Evolutionary conservation across 2,888 invertebrate species (phyloP), one percentile per base, ranked within the genome.

Genomic region (Tyria jacobaeae): DNA sequence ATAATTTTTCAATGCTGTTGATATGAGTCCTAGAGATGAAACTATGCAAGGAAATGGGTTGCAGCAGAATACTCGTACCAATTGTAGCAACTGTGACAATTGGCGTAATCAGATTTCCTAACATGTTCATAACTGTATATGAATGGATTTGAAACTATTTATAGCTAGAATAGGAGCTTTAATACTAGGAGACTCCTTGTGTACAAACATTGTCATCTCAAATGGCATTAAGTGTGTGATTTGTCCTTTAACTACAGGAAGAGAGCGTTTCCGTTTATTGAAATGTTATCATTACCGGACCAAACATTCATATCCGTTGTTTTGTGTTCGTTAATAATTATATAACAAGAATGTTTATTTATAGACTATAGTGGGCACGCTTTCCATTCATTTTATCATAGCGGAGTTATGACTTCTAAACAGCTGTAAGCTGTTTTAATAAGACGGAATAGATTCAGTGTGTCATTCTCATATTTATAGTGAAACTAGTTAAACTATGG

Each of bases 121-220:
- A 83, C 83, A 79, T 71, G 75, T 78, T 76, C 73, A 2, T 72
- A 70, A 6, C 15, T 25, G 59, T 50, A 66, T 72, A 80, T 87
- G 83, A 86, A 86, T 84, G 85, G 79, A 64, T 75, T 72, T 72
- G 73, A 70, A 78, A 76, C 81, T 84, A 82, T 82, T 81, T 74
- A 78, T 76, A 79, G 75, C 75, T 66, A 76, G 72, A 75, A 78
- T 76, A 7, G 27, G 27, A 31, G 52, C n/a, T n/a, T n/a, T n/a
- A 60, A 54, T 60, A 60, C 61, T 63, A 60, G 63, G 62, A 64
- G 66, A 35, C 71, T 70, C 66, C 66, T 73, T 81, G 79, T 83
- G 66, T 82, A 83, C 81, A 83, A 86, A 86, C 81, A 84, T 73
- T 81, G 78, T 78, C 78, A 79, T 72, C 68, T 76, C 75, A 78